Conservation (phyloP, 2,113 vertebrate genomes). For the Sprattus sprattus region DNA sequence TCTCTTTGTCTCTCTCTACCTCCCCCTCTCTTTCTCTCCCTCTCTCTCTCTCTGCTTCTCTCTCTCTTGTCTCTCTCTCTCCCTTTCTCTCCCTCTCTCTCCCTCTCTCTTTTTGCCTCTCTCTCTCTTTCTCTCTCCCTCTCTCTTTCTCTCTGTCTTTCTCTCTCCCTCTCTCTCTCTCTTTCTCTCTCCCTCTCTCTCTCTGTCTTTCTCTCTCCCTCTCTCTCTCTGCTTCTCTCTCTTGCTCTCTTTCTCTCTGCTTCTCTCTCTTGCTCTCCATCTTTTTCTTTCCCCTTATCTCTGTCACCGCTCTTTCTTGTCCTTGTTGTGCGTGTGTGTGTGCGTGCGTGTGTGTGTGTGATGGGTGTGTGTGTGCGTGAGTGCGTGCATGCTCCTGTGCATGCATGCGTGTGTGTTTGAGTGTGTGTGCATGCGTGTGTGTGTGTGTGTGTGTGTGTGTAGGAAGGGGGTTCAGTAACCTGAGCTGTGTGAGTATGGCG, state of each 20-base stretch:
- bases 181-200: not conserved
- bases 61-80: too few species aligned
- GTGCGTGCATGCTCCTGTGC: too few species aligned
- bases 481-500: conserved; percentile 88
- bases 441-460: conserved; percentile 28
- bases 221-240: not conserved
- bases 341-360: too few species aligned
- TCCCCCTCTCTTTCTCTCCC: too few species aligned
- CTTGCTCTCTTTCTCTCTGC: not conserved
- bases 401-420: not conserved
- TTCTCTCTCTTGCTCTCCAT: not conserved
- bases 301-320: too few species aligned
- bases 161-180: not conserved
- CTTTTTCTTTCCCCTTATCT: too few species aligned
- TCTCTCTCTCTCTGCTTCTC: too few species aligned
- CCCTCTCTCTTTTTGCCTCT: not conserved
- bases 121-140: not conserved
- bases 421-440: conserved; percentile 17
- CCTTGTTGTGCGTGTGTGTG: too few species aligned
- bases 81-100: too few species aligned
- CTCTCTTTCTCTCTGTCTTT: not conserved
- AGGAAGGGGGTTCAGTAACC: conserved; percentile 90
- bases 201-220: not conserved
- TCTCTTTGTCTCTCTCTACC: too few species aligned
- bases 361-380: too few species aligned